These are phyloP conservation scores for Rissa tridactyla DNA, from an alignment of 2,113 vertebrate genomes.

Conservation along the genomic window DNA sequence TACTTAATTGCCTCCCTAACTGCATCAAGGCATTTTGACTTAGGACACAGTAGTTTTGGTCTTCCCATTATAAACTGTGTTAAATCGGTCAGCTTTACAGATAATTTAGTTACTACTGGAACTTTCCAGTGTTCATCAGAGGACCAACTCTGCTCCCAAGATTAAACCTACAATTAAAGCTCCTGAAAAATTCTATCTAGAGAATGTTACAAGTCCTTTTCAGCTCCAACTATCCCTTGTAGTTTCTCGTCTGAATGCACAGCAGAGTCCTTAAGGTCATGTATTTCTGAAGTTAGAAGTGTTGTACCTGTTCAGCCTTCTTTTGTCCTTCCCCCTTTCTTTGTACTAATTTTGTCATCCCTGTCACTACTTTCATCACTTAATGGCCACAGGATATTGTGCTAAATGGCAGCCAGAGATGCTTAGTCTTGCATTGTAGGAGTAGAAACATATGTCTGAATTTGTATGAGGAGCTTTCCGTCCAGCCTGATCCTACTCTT, in stretches of 20 bases:
- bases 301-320: not conserved
- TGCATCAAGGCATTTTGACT: not conserved
- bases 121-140: not conserved
- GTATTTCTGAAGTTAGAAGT: not conserved
- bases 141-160: not conserved
- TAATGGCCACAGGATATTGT: not conserved
- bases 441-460: not conserved
- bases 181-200: not conserved
- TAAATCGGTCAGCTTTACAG: not conserved
- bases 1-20: not conserved
- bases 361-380: not conserved
- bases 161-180: not conserved
- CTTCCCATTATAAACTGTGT: not conserved
- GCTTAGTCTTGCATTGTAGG: not conserved
- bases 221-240: not conserved
- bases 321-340: not conserved
- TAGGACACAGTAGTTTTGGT: not conserved
- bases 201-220: not conserved
- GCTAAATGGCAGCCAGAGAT: not conserved
- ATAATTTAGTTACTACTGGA: not conserved
- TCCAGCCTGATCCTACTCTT: not conserved
- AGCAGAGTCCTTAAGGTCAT: not conserved
- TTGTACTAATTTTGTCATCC: not conserved
- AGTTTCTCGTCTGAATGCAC: not conserved
- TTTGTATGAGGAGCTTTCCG: not conserved